Evolutionary conservation across 2,797 vertebrate genomes (phyloP).

Genomic region (Lepus townsendii): DNA sequence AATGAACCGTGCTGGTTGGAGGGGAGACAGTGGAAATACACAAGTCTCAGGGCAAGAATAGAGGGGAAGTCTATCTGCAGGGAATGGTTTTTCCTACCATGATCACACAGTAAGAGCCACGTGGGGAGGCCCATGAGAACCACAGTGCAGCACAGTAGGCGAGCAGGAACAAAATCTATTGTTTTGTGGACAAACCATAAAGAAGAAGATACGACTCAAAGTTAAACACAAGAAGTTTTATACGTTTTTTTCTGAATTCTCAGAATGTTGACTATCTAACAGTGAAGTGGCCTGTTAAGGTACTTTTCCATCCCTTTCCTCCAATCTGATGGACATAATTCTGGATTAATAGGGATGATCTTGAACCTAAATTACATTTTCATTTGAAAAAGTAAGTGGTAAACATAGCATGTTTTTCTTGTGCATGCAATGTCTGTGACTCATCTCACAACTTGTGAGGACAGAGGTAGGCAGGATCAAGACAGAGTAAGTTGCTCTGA

Average conservation of each 20-base stretch:
- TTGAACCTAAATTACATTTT: background rate
- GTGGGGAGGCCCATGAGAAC: background rate
- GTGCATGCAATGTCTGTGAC: background rate
- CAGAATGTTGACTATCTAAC: background rate
- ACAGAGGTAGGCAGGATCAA: background rate
- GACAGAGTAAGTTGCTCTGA: background rate
- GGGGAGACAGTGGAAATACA: background rate
- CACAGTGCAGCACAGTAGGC: background rate
- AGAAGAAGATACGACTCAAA: constrained; percentile 16
- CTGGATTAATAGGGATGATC: background rate
- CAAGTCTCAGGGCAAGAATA: background rate
- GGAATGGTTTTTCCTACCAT: background rate
- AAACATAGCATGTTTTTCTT: background rate
- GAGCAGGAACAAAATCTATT: background rate
- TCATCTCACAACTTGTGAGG: background rate
- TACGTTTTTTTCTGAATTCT: background rate
- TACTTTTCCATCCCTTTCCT: background rate
- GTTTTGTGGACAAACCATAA: background rate
- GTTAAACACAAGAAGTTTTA: background rate
- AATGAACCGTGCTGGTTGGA: background rate
- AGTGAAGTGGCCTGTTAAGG: background rate
- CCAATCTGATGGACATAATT: background rate
- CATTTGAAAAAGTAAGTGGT: constrained; percentile 22
- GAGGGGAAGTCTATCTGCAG: background rate
- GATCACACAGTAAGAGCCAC: accelerated